A percentile compares a stretch with the other conserved stretches of the same genome.
phyloP scores from a whole-genome alignment of 2,888 invertebrate genomes.

The Volucella zonaria region DNA sequence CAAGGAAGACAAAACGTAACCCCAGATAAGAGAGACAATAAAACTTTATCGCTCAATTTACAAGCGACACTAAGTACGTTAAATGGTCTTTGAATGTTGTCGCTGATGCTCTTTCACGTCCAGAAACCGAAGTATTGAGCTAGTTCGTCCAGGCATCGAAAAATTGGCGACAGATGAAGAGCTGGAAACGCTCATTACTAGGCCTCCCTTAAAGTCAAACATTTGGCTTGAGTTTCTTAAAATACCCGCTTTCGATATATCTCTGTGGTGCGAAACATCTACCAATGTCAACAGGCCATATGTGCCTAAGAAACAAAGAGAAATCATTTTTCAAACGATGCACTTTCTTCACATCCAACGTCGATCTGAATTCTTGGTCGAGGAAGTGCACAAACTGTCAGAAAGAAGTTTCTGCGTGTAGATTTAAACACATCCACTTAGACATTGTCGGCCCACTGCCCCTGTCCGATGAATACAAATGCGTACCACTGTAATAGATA shows the following conservation, averaged over 20 bases:
- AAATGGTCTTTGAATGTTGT: conserved; percentile 17
- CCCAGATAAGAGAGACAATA: conserved; percentile 79
- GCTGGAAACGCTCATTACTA: background rate
- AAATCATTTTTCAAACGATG: conserved; percentile 5
- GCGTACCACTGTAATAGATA: conserved; percentile 32
- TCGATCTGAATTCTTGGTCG: conserved; percentile 37
- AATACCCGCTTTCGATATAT: conserved; percentile 22
- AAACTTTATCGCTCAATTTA: conserved; percentile 74
- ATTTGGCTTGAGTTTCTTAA: conserved; percentile 4
- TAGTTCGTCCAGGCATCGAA: no score
- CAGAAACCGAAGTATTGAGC: no score
- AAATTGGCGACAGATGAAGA: conserved; percentile 14
- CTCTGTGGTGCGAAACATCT: conserved; percentile 40
- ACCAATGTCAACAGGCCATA: conserved; percentile 16
- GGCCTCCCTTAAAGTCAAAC: background rate
- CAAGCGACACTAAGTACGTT: conserved; percentile 17
- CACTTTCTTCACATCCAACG: conserved; percentile 28
- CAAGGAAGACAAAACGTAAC: no score
- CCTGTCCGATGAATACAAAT: conserved; percentile 1
- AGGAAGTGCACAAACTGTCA: conserved; percentile 40
- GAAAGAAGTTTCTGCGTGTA: conserved; percentile 26
- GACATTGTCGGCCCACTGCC: conserved; percentile 47
- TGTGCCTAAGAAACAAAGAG: background rate
- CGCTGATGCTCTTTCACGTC: conserved; percentile 28
- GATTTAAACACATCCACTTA: conserved; percentile 66